Evolutionary conservation across 2,797 vertebrate genomes (phyloP).

Genomic region (Acestrorhynchus altus): DNA sequence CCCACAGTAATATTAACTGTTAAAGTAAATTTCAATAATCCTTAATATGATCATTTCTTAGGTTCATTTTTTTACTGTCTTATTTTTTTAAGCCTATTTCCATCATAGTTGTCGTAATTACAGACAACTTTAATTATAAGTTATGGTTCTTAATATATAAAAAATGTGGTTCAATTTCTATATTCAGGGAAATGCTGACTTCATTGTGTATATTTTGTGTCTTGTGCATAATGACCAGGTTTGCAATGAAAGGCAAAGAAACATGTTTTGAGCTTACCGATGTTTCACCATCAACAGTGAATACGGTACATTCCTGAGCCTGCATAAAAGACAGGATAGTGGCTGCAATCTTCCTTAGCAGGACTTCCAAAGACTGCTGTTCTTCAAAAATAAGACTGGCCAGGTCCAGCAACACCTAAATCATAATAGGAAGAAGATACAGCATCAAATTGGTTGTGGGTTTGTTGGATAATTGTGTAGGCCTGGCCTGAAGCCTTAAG

Average conservation of each 20-base stretch:
- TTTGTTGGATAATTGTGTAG: no score
- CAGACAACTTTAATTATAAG: no score
- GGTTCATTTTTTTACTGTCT: no score
- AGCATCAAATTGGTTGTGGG: background rate
- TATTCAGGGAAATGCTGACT: background rate
- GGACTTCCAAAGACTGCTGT: slow-evolving; percentile 92
- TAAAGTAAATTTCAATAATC: no score
- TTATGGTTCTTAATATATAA: no score
- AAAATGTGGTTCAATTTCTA: no score
- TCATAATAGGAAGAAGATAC: background rate
- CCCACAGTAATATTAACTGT: background rate
- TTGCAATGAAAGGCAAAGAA: background rate
- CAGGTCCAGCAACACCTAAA: slow-evolving; percentile 92
- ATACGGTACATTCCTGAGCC: slow-evolving; percentile 92
- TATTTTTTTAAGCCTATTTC: no score
- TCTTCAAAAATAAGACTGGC: slow-evolving; percentile 97
- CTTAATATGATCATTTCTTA: no score
- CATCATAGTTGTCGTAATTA: no score
- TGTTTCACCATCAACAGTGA: slow-evolving; percentile 89
- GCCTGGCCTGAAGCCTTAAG: no score
- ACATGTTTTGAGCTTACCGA: slow-evolving; percentile 64
- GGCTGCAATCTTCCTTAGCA: slow-evolving; percentile 93
- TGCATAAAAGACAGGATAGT: slow-evolving; percentile 98
- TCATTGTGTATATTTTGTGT: background rate
- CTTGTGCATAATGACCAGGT: background rate